These are phyloP conservation scores for Drosophila cracens DNA, from an alignment of 2,888 invertebrate genomes.

Conservation along the genomic window DNA sequence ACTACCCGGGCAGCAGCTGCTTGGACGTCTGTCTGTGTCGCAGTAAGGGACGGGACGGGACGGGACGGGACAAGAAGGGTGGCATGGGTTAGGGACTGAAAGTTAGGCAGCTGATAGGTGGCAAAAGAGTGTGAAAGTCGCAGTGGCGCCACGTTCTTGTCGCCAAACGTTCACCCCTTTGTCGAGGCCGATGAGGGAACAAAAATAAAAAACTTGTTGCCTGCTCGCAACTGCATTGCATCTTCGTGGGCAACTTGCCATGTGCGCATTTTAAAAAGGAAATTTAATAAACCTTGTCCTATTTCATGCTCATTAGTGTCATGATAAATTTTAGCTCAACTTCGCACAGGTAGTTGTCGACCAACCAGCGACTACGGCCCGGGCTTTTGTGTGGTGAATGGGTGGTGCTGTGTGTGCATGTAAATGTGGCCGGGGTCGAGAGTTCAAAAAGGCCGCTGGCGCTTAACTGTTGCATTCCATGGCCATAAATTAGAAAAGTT, in stretches of 20 bases:
- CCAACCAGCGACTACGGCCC: conserved; percentile 4
- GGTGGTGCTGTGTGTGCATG: conserved; percentile 35
- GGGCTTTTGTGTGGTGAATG: not conserved
- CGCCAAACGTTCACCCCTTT: conserved; percentile 35
- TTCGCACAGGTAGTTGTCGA: conserved; percentile 35
- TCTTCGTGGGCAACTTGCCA: conserved; percentile 54
- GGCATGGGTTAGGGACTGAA: not conserved
- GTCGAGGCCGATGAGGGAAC: conserved; percentile 31
- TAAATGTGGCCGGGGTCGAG: conserved; percentile 58
- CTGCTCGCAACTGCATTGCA: conserved; percentile 20
- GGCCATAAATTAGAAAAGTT: conserved; percentile 77
- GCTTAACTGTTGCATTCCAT: conserved; percentile 73
- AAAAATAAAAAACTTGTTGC: conserved; percentile 64
- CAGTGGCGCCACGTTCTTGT: conserved; percentile 62
- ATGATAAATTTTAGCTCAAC: conserved; percentile 70
- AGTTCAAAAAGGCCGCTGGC: conserved; percentile 57
- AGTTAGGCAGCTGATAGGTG: conserved; percentile 45
- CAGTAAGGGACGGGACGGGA: not conserved
- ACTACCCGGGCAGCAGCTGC: conserved; percentile 65
- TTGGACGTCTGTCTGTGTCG: conserved; percentile 50
- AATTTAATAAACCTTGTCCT: conserved; percentile 78
- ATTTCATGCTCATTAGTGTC: conserved; percentile 79
- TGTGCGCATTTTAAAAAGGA: conserved; percentile 75
- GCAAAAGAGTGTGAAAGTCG: conserved; percentile 50
- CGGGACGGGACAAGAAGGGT: not conserved